Base-by-base conservation (phyloP, 2,113 vertebrate genomes). In the Syngnathus floridae region DNA sequence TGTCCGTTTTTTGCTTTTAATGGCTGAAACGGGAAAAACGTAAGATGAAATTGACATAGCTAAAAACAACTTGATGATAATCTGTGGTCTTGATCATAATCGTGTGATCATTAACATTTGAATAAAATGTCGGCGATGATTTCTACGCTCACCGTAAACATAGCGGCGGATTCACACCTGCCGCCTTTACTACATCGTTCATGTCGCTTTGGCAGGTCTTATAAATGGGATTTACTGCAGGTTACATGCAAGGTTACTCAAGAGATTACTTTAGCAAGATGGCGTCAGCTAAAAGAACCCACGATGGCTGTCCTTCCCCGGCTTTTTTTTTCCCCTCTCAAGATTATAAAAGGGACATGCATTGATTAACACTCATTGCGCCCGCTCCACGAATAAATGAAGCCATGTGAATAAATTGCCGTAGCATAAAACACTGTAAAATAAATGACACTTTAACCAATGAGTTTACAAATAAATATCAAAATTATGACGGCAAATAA, bases 141-240 rank as follows among this genome's bases (percentile, higher is more conserved):
- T 78, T 66, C 61, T 73, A 81, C 52, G 62, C 52, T 66, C 77
- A 65, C 56, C 70, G 61, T 68, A 78, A 83, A 75, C 57, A 43
- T 49, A 70, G 75, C 71, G 75, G 75, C 75, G 65, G 67, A 80
- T 77, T 79, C 63, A 31, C 60, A 70, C 62, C 55, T 80, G 67
- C 83, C 78, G 78, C 75, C 66, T 75, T 82, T 71, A 79, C 78
- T 65, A 79, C 78, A 82, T 82, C 75, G 76, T 51, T 49, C 55
- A 61, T 41, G 31, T 66, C 60, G 70, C 72, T 70, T 69, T 55
- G n/a, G 62, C 45, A 57, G 78, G 41, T 76, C 59, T 54, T 67
- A n/a, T 56, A 52, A 51, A 46, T 59, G 70, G 54, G 72, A 78
- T 83, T 82, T 66, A 62, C 66, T 72, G 72, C 38, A 22, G 58